Conservation (phyloP, 2,113 vertebrate species). For the Diphyllodes magnificus region DNA sequence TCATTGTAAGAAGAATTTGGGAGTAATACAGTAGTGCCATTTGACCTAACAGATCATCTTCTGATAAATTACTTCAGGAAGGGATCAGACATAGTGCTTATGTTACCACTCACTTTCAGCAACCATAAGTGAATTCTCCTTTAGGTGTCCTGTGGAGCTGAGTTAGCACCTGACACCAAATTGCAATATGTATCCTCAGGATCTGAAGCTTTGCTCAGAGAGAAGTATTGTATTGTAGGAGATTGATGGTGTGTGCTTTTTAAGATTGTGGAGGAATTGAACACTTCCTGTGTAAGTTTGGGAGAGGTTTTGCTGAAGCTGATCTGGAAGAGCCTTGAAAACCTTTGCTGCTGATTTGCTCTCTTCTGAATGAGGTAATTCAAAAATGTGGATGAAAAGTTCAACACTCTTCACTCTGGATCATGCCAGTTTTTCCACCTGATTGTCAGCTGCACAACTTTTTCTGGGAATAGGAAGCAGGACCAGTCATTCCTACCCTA, state of each 20-base stretch:
- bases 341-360: background rate
- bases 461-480: background rate
- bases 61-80: background rate
- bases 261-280: background rate
- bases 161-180: background rate
- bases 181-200: background rate
- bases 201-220: background rate
- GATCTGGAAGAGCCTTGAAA: background rate
- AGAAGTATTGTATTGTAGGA: background rate
- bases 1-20: background rate
- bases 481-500: background rate
- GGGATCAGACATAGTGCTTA: background rate
- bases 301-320: background rate
- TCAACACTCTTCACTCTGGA: background rate
- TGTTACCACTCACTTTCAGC: background rate
- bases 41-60: background rate
- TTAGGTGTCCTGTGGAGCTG: background rate
- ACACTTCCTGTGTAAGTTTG: background rate
- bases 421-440: background rate
- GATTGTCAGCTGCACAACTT: background rate
- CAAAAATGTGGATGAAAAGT: background rate
- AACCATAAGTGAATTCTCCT: background rate
- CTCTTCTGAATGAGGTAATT: background rate
- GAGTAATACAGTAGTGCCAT: background rate
- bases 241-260: background rate